These are phyloP conservation scores for Serrognathus titanus DNA, from an alignment of 2,888 invertebrate genomes.

Conservation along the genomic window DNA sequence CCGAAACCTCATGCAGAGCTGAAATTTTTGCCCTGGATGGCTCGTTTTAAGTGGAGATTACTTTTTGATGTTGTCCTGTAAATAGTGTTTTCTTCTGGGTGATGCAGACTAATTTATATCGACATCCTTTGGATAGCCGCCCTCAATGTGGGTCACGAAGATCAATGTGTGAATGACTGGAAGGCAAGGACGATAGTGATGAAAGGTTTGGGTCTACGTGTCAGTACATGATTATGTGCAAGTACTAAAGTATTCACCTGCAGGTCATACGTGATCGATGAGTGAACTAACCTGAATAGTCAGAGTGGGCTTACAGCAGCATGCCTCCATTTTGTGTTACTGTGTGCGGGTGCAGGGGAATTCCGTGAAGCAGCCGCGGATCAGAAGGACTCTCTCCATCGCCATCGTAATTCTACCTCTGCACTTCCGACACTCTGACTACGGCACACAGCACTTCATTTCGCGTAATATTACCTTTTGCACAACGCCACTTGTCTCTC, in stretches of 20 bases:
- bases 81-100: too few relatives aligned
- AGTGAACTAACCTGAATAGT: constrained; percentile 44
- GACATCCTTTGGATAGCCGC: constrained; percentile 1
- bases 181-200: neutral
- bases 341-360: constrained; percentile 35
- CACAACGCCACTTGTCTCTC: constrained; percentile 29
- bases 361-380: constrained; percentile 32
- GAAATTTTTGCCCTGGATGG: too few relatives aligned
- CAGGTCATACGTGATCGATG: constrained; percentile 14
- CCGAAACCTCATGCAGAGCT: too few relatives aligned
- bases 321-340: constrained; percentile 40
- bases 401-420: constrained; percentile 27
- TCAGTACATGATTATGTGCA: too few relatives aligned
- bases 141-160: constrained; percentile 33
- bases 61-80: too few relatives aligned
- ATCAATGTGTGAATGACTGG: constrained; percentile 30
- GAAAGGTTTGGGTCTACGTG: neutral
- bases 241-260: too few relatives aligned
- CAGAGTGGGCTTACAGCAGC: constrained; percentile 44
- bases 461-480: constrained; percentile 32
- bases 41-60: too few relatives aligned
- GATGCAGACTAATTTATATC: neutral
- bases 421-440: constrained; percentile 44
- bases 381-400: constrained; percentile 31
- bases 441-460: constrained; percentile 36